Evolutionary conservation across 2,888 invertebrate genomes (phyloP), one percentile per base, ranked within the genome.

Genomic region (Chloroclysta siterata): DNA sequence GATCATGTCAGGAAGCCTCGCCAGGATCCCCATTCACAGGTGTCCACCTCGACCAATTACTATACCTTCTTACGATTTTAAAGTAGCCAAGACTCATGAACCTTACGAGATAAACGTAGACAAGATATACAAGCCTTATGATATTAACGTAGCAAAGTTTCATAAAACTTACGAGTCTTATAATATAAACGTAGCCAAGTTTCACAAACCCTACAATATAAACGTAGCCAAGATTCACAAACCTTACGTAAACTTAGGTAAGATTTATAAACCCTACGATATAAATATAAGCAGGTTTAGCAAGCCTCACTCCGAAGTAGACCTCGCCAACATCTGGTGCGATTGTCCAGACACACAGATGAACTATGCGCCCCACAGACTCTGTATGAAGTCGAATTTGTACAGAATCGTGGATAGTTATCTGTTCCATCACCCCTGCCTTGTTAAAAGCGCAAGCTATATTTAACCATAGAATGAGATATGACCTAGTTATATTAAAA

Each of bases 21-120:
- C 93, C 48, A 76, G 93, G 82, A 89, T 93, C 78, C 93, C 93
- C 15, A 93, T 93, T 71, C 93, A 93, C 93, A 93, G 93, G 93
- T 93, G 89, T 81, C 78, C 79, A 71, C 73, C 83, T 44, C 71
- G 73, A 60, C 69, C 76, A 11, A 10, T 17, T 72, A 74, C 59
- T 74, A 72, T 47, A 66, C 67, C 72, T 73, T 53, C 60, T 44
- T 56, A 57, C 46, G 14, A 22, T 48, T 46, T 17, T 48, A 47
- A 47, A 33, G 1, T 50, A 41, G 14, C 41, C 10, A 22, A 15
- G 13, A 15, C 6, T 44, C 44, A 46, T 10, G 7, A 46, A 8
- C 46, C 46, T 46, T 11, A 17, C 17, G 3, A 17, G 0, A 4
- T 11, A 46, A 11, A 17, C 17, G 15, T 17, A 17, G 5, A 17